phyloP scores from a whole-genome alignment of 2,797 vertebrate genomes.

The Mormyrus proboscirostris region DNA sequence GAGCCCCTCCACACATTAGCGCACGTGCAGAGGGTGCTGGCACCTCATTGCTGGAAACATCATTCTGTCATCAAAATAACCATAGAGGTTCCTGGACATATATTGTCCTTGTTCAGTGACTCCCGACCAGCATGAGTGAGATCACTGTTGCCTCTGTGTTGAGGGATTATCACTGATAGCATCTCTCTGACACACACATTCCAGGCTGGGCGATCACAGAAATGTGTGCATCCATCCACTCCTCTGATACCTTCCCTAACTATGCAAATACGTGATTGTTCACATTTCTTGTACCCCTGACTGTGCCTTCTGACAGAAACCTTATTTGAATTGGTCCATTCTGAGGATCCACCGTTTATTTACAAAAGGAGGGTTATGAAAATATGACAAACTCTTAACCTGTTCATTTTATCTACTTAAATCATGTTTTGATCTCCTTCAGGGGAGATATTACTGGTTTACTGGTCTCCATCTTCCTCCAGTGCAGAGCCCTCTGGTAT shows the following conservation, averaged over 20 bases:
- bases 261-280: neutral
- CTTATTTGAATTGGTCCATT: neutral
- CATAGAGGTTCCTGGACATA: neutral
- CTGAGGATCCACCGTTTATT: neutral
- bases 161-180: conserved; percentile 18
- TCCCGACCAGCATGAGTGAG: neutral
- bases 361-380: neutral
- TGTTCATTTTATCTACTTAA: neutral
- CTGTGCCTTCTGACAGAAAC: neutral
- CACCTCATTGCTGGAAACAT: neutral
- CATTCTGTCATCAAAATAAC: neutral
- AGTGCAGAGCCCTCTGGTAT: neutral
- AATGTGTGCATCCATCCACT: neutral
- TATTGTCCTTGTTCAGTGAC: conserved; percentile 2
- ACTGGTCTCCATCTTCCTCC: neutral
- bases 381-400: neutral
- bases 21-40: neutral
- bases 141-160: neutral
- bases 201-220: neutral
- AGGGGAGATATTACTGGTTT: neutral
- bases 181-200: conserved; percentile 18
- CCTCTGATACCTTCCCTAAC: neutral
- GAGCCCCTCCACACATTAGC: neutral
- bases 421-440: neutral
- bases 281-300: neutral